These are phyloP conservation scores for Aphrophora alni DNA, from an alignment of 2,888 invertebrate genomes.

Conservation along the genomic window DNA sequence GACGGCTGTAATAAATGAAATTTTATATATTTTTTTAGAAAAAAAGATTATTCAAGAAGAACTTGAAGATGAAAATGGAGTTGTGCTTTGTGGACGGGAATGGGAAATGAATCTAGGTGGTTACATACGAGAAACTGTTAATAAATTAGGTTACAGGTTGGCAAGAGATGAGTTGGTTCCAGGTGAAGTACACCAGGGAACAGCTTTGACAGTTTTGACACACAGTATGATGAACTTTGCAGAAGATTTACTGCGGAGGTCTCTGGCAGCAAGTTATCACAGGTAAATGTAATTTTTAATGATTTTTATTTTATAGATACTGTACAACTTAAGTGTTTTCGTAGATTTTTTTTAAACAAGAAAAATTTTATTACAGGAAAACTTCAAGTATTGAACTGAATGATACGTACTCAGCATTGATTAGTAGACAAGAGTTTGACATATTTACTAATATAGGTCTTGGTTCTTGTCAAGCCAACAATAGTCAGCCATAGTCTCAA, in stretches of 20 bases:
- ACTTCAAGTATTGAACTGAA: not conserved
- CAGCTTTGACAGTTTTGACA: conserved; percentile 16
- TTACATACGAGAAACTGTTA: not conserved
- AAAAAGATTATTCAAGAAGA: not conserved
- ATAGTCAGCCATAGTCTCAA: not conserved
- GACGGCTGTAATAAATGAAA: too few species aligned
- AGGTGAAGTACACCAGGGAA: not conserved
- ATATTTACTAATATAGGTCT: not conserved
- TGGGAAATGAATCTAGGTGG: conserved; percentile 14
- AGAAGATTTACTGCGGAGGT: conserved; percentile 22
- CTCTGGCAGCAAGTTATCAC: not conserved
- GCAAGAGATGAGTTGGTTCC: conserved; percentile 12
- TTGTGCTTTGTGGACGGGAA: not conserved
- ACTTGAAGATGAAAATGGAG: not conserved
- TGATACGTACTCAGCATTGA: not conserved
- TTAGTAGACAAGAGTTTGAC: not conserved
- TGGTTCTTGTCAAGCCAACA: not conserved
- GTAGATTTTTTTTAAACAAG: not conserved
- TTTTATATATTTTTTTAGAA: not conserved
- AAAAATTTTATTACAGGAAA: not conserved
- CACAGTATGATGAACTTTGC: conserved; percentile 6
- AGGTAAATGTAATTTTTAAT: not conserved
- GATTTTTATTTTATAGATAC: too few species aligned
- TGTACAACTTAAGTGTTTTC: too few species aligned
- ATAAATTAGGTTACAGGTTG: not conserved